Conservation (phyloP, 2,113 vertebrate species). For the Candoia aspera region DNA sequence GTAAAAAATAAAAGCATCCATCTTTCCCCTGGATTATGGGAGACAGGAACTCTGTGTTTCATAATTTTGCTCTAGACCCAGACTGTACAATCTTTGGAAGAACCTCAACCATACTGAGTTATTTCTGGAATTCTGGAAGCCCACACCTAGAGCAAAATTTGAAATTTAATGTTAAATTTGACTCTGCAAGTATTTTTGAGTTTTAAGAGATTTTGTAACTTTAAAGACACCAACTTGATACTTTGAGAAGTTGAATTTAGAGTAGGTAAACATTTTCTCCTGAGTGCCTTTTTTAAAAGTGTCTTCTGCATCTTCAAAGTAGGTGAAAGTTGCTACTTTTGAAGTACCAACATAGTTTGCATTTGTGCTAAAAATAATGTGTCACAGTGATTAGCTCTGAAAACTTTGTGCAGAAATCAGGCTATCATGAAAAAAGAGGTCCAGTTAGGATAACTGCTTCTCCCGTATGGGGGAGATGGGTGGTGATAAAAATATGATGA, state of each 20-base stretch:
- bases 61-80: background rate
- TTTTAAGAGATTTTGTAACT: background rate
- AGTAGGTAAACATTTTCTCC: background rate
- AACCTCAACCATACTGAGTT: background rate
- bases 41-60: background rate
- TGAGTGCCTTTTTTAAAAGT: background rate
- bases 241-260: background rate
- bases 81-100: background rate
- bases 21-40: background rate
- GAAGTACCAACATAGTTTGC: background rate
- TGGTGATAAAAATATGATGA: no score
- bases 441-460: background rate
- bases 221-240: constrained; percentile 3
- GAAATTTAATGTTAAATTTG: background rate
- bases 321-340: background rate
- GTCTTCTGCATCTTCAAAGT: background rate
- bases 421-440: background rate
- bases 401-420: background rate
- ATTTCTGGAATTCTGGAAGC: background rate
- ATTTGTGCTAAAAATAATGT: background rate
- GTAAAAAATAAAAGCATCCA: background rate
- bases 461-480: no score
- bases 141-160: background rate
- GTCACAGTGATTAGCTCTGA: background rate
- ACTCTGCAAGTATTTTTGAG: background rate